Evolutionary conservation across 2,113 vertebrate genomes (phyloP).

Genomic region (Emydocephalus ijimae): DNA sequence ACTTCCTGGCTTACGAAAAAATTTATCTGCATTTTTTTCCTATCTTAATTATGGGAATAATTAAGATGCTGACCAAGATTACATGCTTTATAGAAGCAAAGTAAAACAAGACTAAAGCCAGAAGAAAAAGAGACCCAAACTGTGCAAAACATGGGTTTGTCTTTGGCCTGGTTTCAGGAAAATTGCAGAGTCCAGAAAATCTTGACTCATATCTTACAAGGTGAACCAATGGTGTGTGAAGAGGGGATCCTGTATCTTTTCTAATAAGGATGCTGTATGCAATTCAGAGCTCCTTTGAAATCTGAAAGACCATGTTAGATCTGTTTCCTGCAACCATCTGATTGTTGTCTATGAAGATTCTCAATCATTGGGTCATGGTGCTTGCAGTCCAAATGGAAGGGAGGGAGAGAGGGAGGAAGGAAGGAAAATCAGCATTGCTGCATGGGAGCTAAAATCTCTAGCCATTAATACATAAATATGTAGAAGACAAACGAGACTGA

Average conservation of each 20-base stretch:
- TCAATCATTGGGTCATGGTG: too few species aligned
- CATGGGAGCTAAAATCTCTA: conserved; percentile 10
- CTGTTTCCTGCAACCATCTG: background rate
- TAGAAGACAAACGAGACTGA: conserved; percentile 35
- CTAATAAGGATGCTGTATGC: background rate
- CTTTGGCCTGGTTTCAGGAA: background rate
- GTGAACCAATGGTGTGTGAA: background rate
- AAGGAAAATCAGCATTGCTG: background rate
- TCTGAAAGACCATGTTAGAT: background rate
- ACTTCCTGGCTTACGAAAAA: background rate
- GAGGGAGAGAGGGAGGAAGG: background rate
- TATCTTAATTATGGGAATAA: background rate
- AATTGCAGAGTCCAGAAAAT: background rate
- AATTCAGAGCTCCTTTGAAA: background rate
- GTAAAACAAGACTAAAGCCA: background rate
- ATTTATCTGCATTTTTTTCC: background rate
- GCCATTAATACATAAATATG: conserved; percentile 30
- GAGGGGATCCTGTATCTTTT: background rate
- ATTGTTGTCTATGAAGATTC: background rate
- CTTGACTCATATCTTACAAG: background rate
- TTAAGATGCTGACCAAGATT: background rate
- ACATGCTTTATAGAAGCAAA: background rate
- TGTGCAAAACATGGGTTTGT: background rate
- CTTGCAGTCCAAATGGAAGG: too few species aligned
- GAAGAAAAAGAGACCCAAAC: background rate